Base-by-base conservation (phyloP, 2,797 vertebrate genomes). In the Gambelia wislizenii region DNA sequence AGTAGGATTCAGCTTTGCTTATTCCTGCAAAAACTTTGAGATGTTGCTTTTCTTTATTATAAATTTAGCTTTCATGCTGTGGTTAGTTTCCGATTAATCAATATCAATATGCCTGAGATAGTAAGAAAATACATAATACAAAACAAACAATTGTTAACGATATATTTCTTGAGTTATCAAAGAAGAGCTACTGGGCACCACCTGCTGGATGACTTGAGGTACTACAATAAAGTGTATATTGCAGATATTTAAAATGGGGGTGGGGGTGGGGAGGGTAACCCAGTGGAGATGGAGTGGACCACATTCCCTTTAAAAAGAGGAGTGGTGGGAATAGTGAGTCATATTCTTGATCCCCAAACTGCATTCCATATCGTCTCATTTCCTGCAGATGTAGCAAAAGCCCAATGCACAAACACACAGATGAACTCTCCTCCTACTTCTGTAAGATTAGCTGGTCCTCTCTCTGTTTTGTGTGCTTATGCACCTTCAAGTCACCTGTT, bases 131-230 rank as follows among this genome's bases (percentile, higher is more conserved):
- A 56, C 30, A 67, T 33, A 67, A 67, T 33, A 67, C 30, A 13
- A 67, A 67, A 33, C 64, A 67, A 67, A 33, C 64, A 33, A 67
- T 67, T 67, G 30, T 67, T 67, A 67, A 67, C 30, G 33, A 67
- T 47, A 18, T 56, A 13, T 30, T 74, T 64, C 61, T 78, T n/a
- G 8, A 52, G 67, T 49, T 2, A 5, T 13, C 12, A 39, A 67
- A 36, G 44, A 30, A 44, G 85, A 85, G 72, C 64, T 83, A 16
- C 13, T 44, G 86, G 44, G 89, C 84, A 92, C 94, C 95, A 93
- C 91, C 96, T 93, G 42, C 94, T 93, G 96, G 79, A 64, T 0
- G 36, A 36, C 33, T 3, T 4, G 25, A 69, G 18, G 10, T 77
- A 93, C 74, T 91, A 91, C 69, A 44, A 36, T 47, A 9, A 59